Evolutionary conservation across 2,888 invertebrate genomes (phyloP).

Genomic region (Agrypnus murinus): DNA sequence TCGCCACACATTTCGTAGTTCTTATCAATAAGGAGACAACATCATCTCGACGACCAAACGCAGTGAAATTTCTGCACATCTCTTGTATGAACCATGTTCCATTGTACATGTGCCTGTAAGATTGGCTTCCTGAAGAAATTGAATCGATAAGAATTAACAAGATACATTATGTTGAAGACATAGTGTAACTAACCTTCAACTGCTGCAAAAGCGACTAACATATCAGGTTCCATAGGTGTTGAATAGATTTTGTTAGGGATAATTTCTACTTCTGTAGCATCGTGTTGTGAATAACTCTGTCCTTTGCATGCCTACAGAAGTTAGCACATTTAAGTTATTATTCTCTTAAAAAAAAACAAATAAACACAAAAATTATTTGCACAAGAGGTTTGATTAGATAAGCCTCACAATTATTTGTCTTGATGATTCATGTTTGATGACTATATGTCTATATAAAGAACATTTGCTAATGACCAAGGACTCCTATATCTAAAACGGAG

Average conservation of each 20-base stretch:
- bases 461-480: too few species aligned
- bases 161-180: neutral
- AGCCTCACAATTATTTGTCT: too few species aligned
- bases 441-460: too few species aligned
- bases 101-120: slow-evolving; percentile 44
- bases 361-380: slow-evolving; percentile 7
- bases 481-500: too few species aligned
- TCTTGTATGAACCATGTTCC: slow-evolving; percentile 69
- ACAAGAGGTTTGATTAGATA: neutral
- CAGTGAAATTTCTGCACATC: slow-evolving; percentile 63
- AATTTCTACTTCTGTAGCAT: neutral
- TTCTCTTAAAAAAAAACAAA: too few species aligned
- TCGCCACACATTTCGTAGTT: slow-evolving; percentile 64
- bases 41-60: slow-evolving; percentile 65
- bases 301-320: slow-evolving; percentile 67
- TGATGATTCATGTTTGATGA: too few species aligned
- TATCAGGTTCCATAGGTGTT: slow-evolving; percentile 31
- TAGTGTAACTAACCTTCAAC: slow-evolving; percentile 31
- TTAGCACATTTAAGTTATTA: too few species aligned
- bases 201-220: slow-evolving; percentile 39
- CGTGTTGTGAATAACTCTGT: neutral
- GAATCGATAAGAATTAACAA: too few species aligned
- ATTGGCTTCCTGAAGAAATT: slow-evolving; percentile 28
- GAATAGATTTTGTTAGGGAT: slow-evolving; percentile 24
- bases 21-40: slow-evolving; percentile 64